Conservation (phyloP, 2,888 invertebrate genomes). For the Drymonia ruficornis region DNA sequence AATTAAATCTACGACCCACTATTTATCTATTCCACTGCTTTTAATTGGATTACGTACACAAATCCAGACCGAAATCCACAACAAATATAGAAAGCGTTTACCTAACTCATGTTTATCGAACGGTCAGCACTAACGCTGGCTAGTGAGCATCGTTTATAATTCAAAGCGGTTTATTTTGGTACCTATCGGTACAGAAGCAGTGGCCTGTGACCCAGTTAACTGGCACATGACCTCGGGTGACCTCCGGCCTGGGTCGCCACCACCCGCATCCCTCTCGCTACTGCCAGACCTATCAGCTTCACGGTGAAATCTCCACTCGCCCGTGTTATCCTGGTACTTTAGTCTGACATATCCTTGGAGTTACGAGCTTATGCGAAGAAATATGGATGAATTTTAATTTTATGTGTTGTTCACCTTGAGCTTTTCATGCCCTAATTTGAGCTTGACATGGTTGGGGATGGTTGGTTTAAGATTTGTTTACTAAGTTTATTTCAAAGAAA, state of each 20-base stretch:
- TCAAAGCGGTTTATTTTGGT: conserved; percentile 68
- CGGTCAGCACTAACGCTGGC: conserved; percentile 12
- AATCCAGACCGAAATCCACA: not conserved
- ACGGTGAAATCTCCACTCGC: conserved; percentile 36
- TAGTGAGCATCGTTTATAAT: conserved; percentile 33
- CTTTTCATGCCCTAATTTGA: not conserved
- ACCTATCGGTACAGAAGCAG: conserved; percentile 53
- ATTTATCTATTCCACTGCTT: not conserved
- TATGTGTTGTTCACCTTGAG: conserved; percentile 4
- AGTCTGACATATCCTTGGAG: conserved; percentile 16
- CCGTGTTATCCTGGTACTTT: conserved; percentile 43
- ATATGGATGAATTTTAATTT: conserved; percentile 6
- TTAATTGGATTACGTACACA: not conserved
- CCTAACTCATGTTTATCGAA: conserved; percentile 15
- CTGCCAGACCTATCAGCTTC: conserved; percentile 39
- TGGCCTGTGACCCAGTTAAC: conserved; percentile 75
- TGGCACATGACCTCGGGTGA: conserved; percentile 68
- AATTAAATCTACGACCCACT: conserved; percentile 1
- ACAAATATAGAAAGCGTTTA: not conserved
- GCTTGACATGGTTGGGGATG: too few species aligned
- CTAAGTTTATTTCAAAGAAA: not conserved
- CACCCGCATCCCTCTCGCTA: conserved; percentile 37
- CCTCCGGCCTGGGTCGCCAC: conserved; percentile 72
- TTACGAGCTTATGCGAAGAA: conserved; percentile 11
- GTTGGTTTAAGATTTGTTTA: not conserved